phyloP scores from a whole-genome alignment of 2,888 invertebrate genomes.

The Chromoteleia sp. region DNA sequence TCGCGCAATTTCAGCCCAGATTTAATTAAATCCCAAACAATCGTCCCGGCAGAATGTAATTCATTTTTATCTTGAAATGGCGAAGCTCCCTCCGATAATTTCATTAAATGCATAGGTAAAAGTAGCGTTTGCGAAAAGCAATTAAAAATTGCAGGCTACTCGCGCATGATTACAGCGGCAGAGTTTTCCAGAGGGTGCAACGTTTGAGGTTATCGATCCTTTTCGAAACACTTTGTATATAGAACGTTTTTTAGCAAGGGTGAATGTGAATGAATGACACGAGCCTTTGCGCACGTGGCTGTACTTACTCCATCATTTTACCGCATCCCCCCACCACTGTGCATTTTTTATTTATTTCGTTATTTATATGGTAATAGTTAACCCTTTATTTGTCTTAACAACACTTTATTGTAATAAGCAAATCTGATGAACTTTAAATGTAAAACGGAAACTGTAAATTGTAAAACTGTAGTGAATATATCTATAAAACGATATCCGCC shows the following conservation, averaged over 20 bases:
- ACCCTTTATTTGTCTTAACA: slow-evolving; percentile 46
- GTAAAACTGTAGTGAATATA: too few species aligned
- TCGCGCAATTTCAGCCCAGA: slow-evolving; percentile 20
- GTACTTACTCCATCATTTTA: slow-evolving; percentile 62
- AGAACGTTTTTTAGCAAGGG: slow-evolving; percentile 67
- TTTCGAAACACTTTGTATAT: slow-evolving; percentile 59
- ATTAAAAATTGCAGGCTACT: slow-evolving; percentile 61
- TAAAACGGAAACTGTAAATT: too few species aligned
- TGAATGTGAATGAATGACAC: slow-evolving; percentile 70
- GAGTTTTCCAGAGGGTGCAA: slow-evolving; percentile 67
- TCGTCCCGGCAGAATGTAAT: slow-evolving; percentile 28
- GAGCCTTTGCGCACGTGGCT: slow-evolving; percentile 67
- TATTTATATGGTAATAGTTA: slow-evolving; percentile 49
- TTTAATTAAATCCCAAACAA: slow-evolving; percentile 58
- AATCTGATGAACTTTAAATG: too few species aligned
- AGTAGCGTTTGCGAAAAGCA: slow-evolving; percentile 48
- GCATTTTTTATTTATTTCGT: slow-evolving; percentile 46
- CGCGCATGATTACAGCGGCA: slow-evolving; percentile 58
- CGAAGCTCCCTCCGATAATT: slow-evolving; percentile 37
- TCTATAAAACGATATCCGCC: slow-evolving; percentile 35
- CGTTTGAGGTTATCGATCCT: slow-evolving; percentile 69
- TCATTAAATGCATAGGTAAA: slow-evolving; percentile 45
- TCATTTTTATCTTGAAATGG: slow-evolving; percentile 43
- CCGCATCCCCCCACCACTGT: slow-evolving; percentile 21
- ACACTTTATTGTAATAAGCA: slow-evolving; percentile 12